Base-by-base conservation (phyloP, 2,797 vertebrate genomes). In the Chelon auratus region DNA sequence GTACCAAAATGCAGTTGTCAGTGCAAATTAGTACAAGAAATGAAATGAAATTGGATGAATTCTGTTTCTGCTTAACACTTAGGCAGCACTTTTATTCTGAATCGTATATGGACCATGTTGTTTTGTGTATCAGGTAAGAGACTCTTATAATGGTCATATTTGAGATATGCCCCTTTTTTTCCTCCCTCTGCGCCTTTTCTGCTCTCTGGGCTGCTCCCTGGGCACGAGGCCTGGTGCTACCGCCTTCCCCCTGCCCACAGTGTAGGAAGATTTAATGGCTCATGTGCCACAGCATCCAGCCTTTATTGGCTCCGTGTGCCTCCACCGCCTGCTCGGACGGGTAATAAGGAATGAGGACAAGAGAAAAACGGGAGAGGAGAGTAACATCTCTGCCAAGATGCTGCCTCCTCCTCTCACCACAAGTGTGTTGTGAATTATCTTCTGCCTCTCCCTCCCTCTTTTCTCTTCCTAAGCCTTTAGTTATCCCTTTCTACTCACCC, bases 221-320 rank as follows among this genome's bases (percentile, higher is more conserved):
- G 78, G 87, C 84, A 80, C 0, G 24, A 62, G 68, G 81, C 83
- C 81, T 85, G 59, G 77, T 60, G 42, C 71, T 57, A 22, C 79
- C 54, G 36, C 77, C 71, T 37, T 15, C 37, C 62, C 65, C 18
- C 71, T 78, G 67, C 86, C 86, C 78, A 53, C 85, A 90, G 86
- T 75, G 90, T 73, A 78, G 87, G 89, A 72, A 81, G 88, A 93
- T 93, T 94, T 92, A 92, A 94, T 93, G 93, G 90, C 87, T 93
- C 93, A 90, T 93, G 87, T 93, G 93, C 79, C 89, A 81, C 73
- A 62, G 90, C 89, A 85, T 87, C 72, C 87, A 93, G 83, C 87
- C 88, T 84, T 92, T 43, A 85, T 85, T 76, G 85, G 80, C 78
- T 79, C 68, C 77, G 9, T 77, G 65, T 72, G 75, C 69, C 73